Percentiles rank a stretch among this genome's conserved stretches.
These are phyloP conservation scores for Actenoides hombroni DNA, from an alignment of 2,113 vertebrate genomes.

Conservation along the genomic window DNA sequence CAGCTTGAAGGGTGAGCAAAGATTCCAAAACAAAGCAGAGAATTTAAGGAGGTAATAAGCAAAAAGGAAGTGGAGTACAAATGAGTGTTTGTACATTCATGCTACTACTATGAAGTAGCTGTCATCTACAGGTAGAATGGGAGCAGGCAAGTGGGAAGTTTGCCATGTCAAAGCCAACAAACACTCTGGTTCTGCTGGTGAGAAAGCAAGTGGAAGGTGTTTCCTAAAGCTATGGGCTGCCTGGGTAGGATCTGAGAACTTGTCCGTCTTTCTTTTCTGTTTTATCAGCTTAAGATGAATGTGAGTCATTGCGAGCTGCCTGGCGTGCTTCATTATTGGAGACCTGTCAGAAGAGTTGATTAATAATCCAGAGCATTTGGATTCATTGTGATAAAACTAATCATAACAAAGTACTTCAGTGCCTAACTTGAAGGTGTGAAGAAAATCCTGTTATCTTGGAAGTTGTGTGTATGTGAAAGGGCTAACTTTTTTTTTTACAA, in stretches of 20 bases:
- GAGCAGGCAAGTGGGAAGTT: neutral
- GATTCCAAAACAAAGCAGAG: neutral
- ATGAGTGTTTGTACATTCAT: too few species aligned
- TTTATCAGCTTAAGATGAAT: slow-evolving; percentile 25
- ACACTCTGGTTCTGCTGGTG: neutral
- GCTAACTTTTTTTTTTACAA: neutral
- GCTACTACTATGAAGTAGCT: neutral
- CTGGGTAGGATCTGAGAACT: neutral
- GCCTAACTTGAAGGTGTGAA: slow-evolving; percentile 35
- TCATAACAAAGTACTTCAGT: slow-evolving; percentile 42
- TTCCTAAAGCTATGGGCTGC: slow-evolving; percentile 1
- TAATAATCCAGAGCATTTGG: slow-evolving; percentile 30
- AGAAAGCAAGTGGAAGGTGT: neutral
- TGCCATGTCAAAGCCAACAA: neutral
- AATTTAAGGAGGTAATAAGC: neutral
- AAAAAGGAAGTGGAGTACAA: neutral
- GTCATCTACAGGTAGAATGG: neutral
- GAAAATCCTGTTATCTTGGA: slow-evolving; percentile 56
- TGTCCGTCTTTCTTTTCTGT: neutral
- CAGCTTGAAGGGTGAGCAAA: neutral
- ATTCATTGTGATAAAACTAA: slow-evolving; percentile 46
- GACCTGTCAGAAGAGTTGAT: slow-evolving; percentile 36
- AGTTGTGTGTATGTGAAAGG: slow-evolving; percentile 6
- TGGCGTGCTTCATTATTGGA: slow-evolving; percentile 14
- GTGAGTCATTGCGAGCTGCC: slow-evolving; percentile 2